Percentiles rank a stretch among this genome's conserved stretches.
Conservation (phyloP, 37 sponge, comb jelly and placozoan species). For the Haliclona indistincta region DNA sequence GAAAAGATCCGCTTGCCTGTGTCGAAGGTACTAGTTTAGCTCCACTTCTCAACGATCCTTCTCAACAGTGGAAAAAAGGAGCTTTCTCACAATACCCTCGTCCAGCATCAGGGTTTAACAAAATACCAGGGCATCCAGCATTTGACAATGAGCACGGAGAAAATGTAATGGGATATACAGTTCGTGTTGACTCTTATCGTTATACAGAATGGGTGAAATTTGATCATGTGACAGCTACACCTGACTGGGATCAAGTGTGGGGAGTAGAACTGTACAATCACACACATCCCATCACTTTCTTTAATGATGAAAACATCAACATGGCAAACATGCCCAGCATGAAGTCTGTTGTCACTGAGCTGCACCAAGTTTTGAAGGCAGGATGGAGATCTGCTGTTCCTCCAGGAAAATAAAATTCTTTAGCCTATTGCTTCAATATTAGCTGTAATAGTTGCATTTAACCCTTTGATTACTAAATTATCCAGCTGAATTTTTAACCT, state of each 20-base stretch:
- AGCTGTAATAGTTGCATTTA: too few relatives aligned
- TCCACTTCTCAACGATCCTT: constrained; percentile 11
- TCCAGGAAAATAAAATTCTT: background rate
- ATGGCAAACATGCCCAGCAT: constrained; percentile 2
- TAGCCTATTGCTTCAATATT: too few relatives aligned
- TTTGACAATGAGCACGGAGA: constrained; percentile 27
- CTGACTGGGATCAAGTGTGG: background rate
- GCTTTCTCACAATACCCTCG: constrained; percentile 39
- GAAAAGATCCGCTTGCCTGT: background rate
- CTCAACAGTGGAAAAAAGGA: constrained; percentile 19
- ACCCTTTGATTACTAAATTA: too few relatives aligned
- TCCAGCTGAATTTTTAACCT: too few relatives aligned
- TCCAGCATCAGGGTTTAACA: background rate
- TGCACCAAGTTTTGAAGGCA: constrained; percentile 1
- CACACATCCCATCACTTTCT: background rate
- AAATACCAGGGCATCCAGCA: background rate
- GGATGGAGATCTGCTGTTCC: constrained; percentile 27
- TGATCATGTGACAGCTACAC: background rate
- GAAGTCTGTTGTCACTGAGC: constrained; percentile 1
- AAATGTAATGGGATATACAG: constrained; percentile 55
- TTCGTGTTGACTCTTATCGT: constrained; percentile 16
- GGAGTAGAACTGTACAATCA: constrained; percentile 36
- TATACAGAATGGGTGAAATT: constrained; percentile 32
- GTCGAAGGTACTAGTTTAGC: constrained; percentile 12
- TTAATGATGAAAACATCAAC: constrained; percentile 26